Conservation (phyloP, 1,140 invertebrate species). For the Acromyrmex heyeri region DNA sequence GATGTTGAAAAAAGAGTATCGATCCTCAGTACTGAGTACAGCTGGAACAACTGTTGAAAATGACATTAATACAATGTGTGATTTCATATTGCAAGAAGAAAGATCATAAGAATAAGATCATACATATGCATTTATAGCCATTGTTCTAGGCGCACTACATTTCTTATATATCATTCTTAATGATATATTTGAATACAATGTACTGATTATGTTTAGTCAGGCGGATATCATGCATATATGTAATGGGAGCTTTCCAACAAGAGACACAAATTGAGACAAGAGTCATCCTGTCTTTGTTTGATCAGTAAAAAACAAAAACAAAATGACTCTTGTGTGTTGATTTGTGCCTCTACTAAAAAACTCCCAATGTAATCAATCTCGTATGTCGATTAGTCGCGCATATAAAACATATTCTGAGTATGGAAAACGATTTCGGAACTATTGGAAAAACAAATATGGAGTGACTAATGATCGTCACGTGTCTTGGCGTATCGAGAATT, state of each 20-base stretch:
- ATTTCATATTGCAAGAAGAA: neutral
- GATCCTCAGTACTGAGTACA: slow-evolving; percentile 70
- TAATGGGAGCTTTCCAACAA: too few relatives aligned
- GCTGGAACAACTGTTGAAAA: slow-evolving; percentile 45
- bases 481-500: neutral
- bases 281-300: too few relatives aligned
- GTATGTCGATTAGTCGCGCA: neutral
- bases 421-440: neutral
- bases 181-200: too few relatives aligned
- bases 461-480: slow-evolving; percentile 9
- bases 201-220: too few relatives aligned
- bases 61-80: slow-evolving; percentile 29
- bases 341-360: too few relatives aligned
- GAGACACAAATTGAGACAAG: too few relatives aligned
- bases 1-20: slow-evolving; percentile 88
- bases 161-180: too few relatives aligned
- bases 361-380: neutral
- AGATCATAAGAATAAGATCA: neutral
- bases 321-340: too few relatives aligned
- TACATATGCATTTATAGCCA: neutral
- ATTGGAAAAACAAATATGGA: neutral
- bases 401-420: neutral
- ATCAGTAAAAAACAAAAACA: too few relatives aligned
- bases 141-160: neutral
- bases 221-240: too few relatives aligned